Conservation (phyloP, 2,797 vertebrate genomes). For the Trematomus bernacchii region DNA sequence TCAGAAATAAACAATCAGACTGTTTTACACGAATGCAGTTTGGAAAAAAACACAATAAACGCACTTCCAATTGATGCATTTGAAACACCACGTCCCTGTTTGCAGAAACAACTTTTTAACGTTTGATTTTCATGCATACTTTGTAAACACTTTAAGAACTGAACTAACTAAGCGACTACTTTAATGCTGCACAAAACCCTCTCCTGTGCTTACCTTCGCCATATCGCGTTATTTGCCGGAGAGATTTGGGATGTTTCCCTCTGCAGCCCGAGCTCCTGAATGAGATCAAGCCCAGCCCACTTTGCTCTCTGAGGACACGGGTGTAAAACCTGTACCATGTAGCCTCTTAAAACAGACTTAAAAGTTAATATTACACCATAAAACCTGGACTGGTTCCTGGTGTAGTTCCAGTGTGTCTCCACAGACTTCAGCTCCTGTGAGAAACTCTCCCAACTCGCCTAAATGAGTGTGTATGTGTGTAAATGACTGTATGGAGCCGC, state of each 20-base stretch:
- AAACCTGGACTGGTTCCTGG: constrained; percentile 9
- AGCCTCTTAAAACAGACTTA: not conserved
- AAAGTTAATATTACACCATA: constrained; percentile 77
- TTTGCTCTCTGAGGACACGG: constrained; percentile 1
- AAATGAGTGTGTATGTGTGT: not conserved
- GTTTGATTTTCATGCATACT: not conserved
- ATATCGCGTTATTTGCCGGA: constrained; percentile 50
- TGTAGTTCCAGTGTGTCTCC: not conserved
- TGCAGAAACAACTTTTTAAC: constrained; percentile 1
- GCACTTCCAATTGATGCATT: too few relatives aligned
- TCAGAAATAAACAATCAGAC: too few relatives aligned
- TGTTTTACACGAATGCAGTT: not conserved
- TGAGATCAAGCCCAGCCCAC: constrained; percentile 71
- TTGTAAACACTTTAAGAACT: not conserved
- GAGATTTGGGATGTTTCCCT: constrained; percentile 49
- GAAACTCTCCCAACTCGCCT: too few relatives aligned
- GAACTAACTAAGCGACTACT: too few relatives aligned
- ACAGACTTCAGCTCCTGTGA: not conserved
- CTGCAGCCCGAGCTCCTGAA: constrained; percentile 35
- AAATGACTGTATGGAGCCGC: not conserved
- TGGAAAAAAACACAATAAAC: not conserved
- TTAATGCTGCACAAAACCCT: too few relatives aligned
- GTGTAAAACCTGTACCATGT: constrained; percentile 20
- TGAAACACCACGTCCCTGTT: too few relatives aligned
- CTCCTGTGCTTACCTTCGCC: constrained; percentile 54